Percentiles rank a stretch among this genome's conserved stretches.
Conservation (phyloP, 2,113 vertebrate species). For the Sarotherodon lohbergeri region DNA sequence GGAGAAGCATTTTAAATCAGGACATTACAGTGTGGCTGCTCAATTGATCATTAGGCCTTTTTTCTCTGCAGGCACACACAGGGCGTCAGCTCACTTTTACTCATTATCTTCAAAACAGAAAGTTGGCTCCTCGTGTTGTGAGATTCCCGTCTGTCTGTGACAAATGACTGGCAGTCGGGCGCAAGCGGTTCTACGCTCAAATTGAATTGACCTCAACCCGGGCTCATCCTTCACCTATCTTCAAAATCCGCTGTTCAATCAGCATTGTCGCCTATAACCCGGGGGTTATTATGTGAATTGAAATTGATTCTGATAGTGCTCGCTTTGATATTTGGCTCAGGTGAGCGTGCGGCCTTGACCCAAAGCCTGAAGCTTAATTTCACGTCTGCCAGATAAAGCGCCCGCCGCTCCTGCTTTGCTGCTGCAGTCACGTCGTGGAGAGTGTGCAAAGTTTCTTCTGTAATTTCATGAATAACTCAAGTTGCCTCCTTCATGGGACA, state of each 20-base stretch:
- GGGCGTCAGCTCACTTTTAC: not conserved
- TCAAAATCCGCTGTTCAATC: not conserved
- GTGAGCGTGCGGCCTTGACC: conserved; percentile 1
- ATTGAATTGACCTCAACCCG: conserved; percentile 13
- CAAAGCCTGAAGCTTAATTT: not conserved
- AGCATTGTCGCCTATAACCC: not conserved
- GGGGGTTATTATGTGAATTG: not conserved
- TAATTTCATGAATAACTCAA: conserved; percentile 26
- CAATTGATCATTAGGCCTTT: not conserved
- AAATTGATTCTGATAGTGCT: conserved; percentile 37
- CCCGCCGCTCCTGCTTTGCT: not conserved
- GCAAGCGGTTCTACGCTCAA: not conserved
- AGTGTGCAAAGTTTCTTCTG: conserved; percentile 14
- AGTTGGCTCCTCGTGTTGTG: not conserved
- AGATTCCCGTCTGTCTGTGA: not conserved
- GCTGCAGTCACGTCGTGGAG: not conserved
- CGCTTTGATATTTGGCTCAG: conserved; percentile 21
- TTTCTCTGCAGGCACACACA: not conserved
- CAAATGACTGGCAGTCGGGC: not conserved
- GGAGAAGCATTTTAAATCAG: conserved; percentile 43
- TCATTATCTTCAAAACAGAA: not conserved
- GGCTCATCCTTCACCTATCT: not conserved
- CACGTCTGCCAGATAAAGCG: conserved; percentile 8
- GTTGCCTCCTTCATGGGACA: conserved; percentile 7
- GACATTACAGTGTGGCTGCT: not conserved